Base-by-base conservation (phyloP, 35 echinoderm and acorn worm species). In the Heliocidaris erythrogramma region DNA sequence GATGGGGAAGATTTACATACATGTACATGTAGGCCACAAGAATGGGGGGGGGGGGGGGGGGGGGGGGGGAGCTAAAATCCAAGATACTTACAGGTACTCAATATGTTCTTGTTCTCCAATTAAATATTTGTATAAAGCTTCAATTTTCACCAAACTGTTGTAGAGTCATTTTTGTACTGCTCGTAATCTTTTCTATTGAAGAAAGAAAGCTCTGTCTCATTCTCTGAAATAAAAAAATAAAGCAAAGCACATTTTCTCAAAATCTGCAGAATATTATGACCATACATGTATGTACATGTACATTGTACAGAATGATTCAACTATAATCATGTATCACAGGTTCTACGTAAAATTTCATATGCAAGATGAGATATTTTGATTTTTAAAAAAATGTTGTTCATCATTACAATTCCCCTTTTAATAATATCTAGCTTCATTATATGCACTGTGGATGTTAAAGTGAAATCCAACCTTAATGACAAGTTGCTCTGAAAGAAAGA, bases 161-260 rank as follows among this genome's bases (percentile, higher is more conserved):
- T 88, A 30, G 92, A 92, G 71, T 95, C 94, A 13, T 7, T 48
- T 85, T 99, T 97, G 94, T 97, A 99, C 48, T 96, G 94, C 31
- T 94, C 92, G 50, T 99, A 99, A 27, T 99, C 98, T 65, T 97
- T 95, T 47, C 86, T 78, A 32, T 95, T 97, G 96, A 99, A 99
- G 31, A 96, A 95, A 14, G 98, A 97, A 9, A 99, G 17, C 35
- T 97, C 95, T 42, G 98, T 99, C 95, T 99, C 98, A 93, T 97
- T 95, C 35, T 94, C 98, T 99, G 85, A 14, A 61, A 88, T 8
- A 2, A 91, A 86, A 96, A 95, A 92, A 91, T 35, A 24, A 94
- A 5, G 17, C n/a, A 85, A 85, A 88, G 48, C 49, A 24, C 21
- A 87, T 85, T 47, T 12, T 14, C 48, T 94, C 49, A 42, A 52